Evolutionary conservation across 1,140 invertebrate species (phyloP).

Genomic region (Chrysopa pallens): DNA sequence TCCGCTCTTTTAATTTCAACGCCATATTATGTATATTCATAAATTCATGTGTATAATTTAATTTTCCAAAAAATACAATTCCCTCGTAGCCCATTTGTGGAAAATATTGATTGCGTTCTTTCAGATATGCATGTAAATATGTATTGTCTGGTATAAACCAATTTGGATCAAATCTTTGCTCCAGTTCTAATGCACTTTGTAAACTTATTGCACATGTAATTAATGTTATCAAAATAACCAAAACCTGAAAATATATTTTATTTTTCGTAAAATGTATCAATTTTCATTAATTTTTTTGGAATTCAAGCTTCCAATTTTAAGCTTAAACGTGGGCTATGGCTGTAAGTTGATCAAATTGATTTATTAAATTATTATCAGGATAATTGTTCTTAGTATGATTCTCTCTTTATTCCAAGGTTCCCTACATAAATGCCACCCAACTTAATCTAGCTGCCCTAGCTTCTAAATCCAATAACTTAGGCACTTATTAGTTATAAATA

Average conservation of each 20-base stretch:
- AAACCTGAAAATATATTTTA: conserved; percentile 17
- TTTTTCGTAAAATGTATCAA: not conserved
- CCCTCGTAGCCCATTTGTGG: conserved; percentile 42
- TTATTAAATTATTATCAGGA: no score
- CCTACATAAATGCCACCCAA: no score
- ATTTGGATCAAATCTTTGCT: conserved; percentile 58
- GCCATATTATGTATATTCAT: conserved; percentile 34
- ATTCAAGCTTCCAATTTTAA: no score
- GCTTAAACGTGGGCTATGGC: no score
- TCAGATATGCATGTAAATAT: conserved; percentile 45
- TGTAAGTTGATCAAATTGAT: no score
- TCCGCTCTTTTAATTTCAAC: conserved; percentile 28
- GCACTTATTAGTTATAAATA: no score
- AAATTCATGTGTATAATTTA: conserved; percentile 46
- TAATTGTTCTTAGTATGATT: no score
- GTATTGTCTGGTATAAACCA: conserved; percentile 58
- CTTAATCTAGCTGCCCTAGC: no score
- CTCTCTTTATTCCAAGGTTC: no score
- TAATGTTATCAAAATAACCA: conserved; percentile 37
- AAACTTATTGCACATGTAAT: conserved; percentile 35
- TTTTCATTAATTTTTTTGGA: no score
- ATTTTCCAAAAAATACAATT: conserved; percentile 44
- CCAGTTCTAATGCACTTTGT: conserved; percentile 35
- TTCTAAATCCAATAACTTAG: no score
- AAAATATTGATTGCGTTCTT: conserved; percentile 32